Conservation (phyloP, 2,113 vertebrate genomes). For the Engraulis encrasicolus region DNA sequence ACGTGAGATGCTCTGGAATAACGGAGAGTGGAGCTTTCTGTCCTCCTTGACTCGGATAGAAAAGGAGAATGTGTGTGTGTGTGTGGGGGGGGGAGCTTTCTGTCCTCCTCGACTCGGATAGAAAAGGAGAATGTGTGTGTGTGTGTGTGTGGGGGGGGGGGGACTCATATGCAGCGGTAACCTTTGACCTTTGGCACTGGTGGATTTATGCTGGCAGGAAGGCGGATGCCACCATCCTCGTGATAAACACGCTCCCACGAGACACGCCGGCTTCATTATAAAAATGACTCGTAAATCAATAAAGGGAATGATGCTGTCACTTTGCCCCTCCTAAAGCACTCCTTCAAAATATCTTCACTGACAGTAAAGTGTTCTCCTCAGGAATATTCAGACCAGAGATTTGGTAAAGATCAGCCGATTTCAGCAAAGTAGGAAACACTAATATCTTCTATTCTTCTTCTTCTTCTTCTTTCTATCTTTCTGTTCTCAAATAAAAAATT, state of each 20-base stretch:
- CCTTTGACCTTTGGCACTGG: background rate
- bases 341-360: background rate
- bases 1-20: background rate
- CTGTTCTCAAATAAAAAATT: too few relatives aligned
- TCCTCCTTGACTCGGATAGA: background rate
- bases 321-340: background rate
- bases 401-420: too few relatives aligned
- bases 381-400: too few relatives aligned
- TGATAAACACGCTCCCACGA: background rate
- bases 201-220: background rate
- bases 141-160: too few relatives aligned
- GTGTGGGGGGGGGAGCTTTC: too few relatives aligned
- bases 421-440: too few relatives aligned
- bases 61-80: background rate
- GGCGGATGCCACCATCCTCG: background rate
- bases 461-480: too few relatives aligned
- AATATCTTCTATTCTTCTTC: too few relatives aligned
- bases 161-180: background rate
- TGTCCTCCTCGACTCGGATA: background rate
- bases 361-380: too few relatives aligned
- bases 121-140: background rate
- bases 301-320: background rate
- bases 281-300: slow-evolving; percentile 2
- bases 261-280: background rate
- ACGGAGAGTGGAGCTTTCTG: background rate